Percentiles rank a stretch among this genome's conserved stretches.
Evolutionary conservation across 2,888 invertebrate species (phyloP).

Genomic region (Chalcosyrphus nemorum): DNA sequence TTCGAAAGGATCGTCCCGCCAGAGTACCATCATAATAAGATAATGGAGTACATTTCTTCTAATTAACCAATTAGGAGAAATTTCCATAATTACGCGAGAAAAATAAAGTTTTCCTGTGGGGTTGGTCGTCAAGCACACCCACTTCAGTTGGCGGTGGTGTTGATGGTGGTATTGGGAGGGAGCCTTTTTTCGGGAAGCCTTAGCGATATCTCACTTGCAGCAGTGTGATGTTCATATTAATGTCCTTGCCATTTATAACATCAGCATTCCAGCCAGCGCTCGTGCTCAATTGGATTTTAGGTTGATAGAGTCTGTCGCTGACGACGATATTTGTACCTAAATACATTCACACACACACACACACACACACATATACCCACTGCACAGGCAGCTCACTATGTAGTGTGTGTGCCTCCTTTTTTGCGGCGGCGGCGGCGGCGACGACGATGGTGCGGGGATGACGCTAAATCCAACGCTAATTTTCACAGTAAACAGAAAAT

Average conservation of each 20-base stretch:
- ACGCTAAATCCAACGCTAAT: conserved; percentile 72
- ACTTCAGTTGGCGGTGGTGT: neutral
- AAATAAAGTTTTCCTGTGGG: conserved; percentile 73
- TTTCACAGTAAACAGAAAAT: conserved; percentile 72
- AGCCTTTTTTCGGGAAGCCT: conserved; percentile 33
- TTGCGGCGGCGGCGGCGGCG: neutral
- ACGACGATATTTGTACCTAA: conserved; percentile 63
- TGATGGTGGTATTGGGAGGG: no score
- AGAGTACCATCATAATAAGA: conserved; percentile 71
- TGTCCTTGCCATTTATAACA: conserved; percentile 71
- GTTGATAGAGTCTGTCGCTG: conserved; percentile 66
- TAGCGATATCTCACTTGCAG: conserved; percentile 68
- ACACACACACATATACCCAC: neutral
- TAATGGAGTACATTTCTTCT: conserved; percentile 73
- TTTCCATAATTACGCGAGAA: conserved; percentile 73
- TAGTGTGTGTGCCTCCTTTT: neutral
- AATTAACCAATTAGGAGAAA: conserved; percentile 72
- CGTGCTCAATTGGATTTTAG: conserved; percentile 69
- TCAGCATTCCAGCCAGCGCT: conserved; percentile 70
- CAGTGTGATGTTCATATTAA: conserved; percentile 69
- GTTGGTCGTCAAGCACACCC: conserved; percentile 56
- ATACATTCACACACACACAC: conserved; percentile 8
- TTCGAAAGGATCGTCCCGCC: conserved; percentile 72
- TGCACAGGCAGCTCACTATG: neutral
- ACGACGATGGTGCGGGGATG: neutral